Evolutionary conservation across 1,140 invertebrate species (phyloP).

Genomic region (Achroia grisella): DNA sequence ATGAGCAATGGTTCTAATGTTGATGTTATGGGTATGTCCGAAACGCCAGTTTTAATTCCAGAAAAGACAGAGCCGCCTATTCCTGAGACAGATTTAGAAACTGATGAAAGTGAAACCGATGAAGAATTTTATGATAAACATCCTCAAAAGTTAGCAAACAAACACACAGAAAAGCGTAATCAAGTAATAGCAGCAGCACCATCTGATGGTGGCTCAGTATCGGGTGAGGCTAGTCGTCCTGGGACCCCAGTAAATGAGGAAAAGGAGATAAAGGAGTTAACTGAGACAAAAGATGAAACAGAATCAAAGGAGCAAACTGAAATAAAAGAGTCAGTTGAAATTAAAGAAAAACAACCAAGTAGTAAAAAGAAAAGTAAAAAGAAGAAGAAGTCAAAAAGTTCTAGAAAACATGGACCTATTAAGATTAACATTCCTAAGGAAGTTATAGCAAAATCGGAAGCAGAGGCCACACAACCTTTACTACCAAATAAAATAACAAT

Average conservation of each 20-base stretch:
- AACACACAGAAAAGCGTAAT: constrained; percentile 83
- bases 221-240: constrained; percentile 74
- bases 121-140: constrained; percentile 90
- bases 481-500: constrained; percentile 70
- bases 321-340: constrained; percentile 49
- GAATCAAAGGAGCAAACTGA: constrained; percentile 15
- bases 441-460: constrained; percentile 53
- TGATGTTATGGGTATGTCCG: constrained; percentile 70
- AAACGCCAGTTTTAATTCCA: constrained; percentile 57
- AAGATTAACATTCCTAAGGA: constrained; percentile 70
- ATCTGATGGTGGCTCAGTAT: constrained; percentile 76
- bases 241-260: constrained; percentile 70
- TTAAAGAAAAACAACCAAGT: constrained; percentile 66
- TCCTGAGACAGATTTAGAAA: constrained; percentile 86
- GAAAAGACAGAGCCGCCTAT: constrained; percentile 74
- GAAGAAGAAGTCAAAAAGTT: constrained; percentile 75
- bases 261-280: constrained; percentile 42
- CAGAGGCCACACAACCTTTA: constrained; percentile 30
- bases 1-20: constrained; percentile 68
- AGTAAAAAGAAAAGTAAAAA: constrained; percentile 70
- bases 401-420: constrained; percentile 64
- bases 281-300: constrained; percentile 44
- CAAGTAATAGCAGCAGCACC: constrained; percentile 76
- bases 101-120: constrained; percentile 87
- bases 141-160: constrained; percentile 81